These are phyloP conservation scores for Meloidogyne hapla DNA, from an alignment of 1,140 invertebrate genomes.

Conservation along the genomic window DNA sequence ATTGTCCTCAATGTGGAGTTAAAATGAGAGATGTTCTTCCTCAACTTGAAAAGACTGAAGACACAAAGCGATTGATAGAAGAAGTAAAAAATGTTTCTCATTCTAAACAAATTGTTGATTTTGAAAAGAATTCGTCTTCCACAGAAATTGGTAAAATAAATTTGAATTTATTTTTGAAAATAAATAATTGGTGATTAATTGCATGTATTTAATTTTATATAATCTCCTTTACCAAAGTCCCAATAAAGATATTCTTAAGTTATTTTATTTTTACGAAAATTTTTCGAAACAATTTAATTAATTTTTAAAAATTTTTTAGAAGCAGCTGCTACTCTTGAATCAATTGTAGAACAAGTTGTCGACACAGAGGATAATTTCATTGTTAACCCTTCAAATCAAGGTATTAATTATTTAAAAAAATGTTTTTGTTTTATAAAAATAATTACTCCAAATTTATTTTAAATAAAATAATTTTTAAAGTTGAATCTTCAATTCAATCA, in stretches of 20 bases:
- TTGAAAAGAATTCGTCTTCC: background rate
- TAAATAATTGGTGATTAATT: too few relatives aligned
- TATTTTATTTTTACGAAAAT: too few relatives aligned
- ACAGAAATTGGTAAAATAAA: background rate
- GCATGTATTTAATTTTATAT: too few relatives aligned
- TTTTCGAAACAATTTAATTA: too few relatives aligned
- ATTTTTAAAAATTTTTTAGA: background rate
- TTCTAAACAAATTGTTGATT: background rate
- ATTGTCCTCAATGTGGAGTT: constrained; percentile 47
- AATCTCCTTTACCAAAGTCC: too few relatives aligned
- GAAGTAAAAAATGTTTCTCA: constrained; percentile 11
- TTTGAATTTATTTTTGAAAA: background rate
- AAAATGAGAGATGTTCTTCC: constrained; percentile 54
- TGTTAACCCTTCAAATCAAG: background rate
- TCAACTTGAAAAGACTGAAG: background rate
- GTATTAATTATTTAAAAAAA: too few relatives aligned
- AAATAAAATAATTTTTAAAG: background rate
- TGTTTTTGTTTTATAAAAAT: too few relatives aligned
- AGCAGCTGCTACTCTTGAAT: background rate
- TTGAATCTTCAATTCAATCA: background rate
- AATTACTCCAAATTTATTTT: too few relatives aligned
- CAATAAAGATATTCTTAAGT: too few relatives aligned
- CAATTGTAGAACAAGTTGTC: background rate
- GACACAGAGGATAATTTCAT: background rate
- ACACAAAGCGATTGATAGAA: constrained; percentile 6